These are phyloP conservation scores for Halictus rubicundus DNA, from an alignment of 1,140 invertebrate species.

Conservation along the genomic window DNA sequence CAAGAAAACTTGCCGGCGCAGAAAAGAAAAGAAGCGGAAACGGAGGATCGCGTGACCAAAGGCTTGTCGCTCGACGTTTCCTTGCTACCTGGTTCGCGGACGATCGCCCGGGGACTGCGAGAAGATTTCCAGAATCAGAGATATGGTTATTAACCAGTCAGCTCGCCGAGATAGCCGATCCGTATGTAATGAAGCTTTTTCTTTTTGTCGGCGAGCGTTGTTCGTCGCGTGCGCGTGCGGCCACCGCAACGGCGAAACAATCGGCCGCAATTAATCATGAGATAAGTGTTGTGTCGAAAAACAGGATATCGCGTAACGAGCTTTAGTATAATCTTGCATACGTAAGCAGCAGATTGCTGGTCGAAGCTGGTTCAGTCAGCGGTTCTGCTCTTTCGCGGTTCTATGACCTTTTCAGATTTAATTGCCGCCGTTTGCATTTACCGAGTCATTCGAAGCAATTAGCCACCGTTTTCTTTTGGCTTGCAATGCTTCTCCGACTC, in stretches of 20 bases:
- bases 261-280: neutral
- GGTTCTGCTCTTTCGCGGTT: no score
- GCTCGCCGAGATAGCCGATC: no score
- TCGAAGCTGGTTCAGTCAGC: neutral
- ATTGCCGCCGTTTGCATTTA: no score
- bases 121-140: neutral
- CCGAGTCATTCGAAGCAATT: no score
- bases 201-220: neutral
- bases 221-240: neutral
- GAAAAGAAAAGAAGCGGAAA: neutral
- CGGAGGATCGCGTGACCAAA: neutral
- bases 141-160: no score
- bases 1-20: neutral
- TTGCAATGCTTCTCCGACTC: no score
- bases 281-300: neutral
- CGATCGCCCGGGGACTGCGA: neutral
- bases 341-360: neutral
- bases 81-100: neutral
- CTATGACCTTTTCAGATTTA: no score
- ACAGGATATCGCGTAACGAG: neutral
- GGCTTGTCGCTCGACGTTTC: no score
- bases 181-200: neutral
- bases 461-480: no score
- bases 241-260: neutral
- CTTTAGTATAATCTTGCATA: neutral